Base-by-base conservation (phyloP, 2,888 invertebrate genomes). In the Thyatira batis region DNA sequence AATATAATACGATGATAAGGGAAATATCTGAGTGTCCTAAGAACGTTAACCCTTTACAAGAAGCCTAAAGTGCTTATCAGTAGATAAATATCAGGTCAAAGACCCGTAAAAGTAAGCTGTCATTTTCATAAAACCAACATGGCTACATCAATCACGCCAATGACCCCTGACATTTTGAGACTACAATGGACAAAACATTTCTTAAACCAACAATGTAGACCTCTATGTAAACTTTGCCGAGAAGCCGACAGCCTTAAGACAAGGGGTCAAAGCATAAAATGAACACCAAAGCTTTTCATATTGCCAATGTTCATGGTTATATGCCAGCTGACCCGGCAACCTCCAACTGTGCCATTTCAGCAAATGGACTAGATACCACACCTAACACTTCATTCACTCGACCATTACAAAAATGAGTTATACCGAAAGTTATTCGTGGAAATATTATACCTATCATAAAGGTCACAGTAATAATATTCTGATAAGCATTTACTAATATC, bases 141-240 rank as follows among this genome's bases (percentile, higher is more conserved):
- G 45, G 56, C 53, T 58, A 63, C 73, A 81, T 77, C 73, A 71
- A 79, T 82, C 79, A 81, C 76, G 80, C 70, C 78, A 73, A 71
- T 80, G 82, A 82, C 78, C 84, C 74, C 71, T 73, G 72, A 71
- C 77, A 78, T 81, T 81, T 80, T 77, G 69, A 71, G 73, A 74
- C 68, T 73, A 76, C 73, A 65, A 63, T 65, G 68, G 66, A 57
- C 61, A 57, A 78, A 80, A 80, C 77, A 70, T 68, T 64, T 69
- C 55, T 63, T 55, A 55, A 63, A 63, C 69, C 67, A 65, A 71
- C 63, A 61, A 65, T 61, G 45, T 56, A 62, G 68, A 66, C 56
- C 59, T 63, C 54, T 25, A 50, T 13, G 50, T 57, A 55, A 52
- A 54, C 45, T 55, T 64, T 59, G 70, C 62, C 54, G 51, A 49